Evolutionary conservation across 2,797 vertebrate genomes (phyloP).

Genomic region (Protonibea diacanthus): DNA sequence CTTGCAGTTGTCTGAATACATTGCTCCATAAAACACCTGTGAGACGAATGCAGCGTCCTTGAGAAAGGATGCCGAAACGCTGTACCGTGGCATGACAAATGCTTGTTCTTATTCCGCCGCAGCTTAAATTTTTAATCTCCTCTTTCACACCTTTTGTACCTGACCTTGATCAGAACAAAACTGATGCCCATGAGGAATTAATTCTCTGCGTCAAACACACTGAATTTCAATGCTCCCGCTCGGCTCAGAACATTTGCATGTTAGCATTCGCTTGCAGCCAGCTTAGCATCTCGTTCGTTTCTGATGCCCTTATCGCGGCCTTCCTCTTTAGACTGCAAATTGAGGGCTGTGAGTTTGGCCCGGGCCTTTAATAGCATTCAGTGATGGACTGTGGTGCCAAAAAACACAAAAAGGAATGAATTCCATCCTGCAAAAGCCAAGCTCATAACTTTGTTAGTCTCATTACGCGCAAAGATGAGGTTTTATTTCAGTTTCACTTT

Average conservation of each 20-base stretch:
- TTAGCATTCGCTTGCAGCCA: constrained; percentile 58
- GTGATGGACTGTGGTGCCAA: constrained; percentile 19
- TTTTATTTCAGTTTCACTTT: constrained; percentile 34
- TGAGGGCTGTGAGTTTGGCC: constrained; percentile 33
- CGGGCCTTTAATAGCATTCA: constrained; percentile 30
- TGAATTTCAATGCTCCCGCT: constrained; percentile 55
- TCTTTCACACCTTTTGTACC: constrained; percentile 53
- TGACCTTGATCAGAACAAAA: constrained; percentile 62
- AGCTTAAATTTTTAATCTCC: constrained; percentile 45
- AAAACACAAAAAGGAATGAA: constrained; percentile 31
- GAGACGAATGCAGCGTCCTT: constrained; percentile 9
- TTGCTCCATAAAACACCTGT: constrained; percentile 3
- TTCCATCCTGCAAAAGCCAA: constrained; percentile 19
- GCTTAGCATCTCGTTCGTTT: constrained; percentile 47
- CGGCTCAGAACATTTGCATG: constrained; percentile 57
- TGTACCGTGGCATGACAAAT: constrained; percentile 1
- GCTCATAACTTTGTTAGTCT: constrained; percentile 33
- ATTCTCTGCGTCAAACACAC: constrained; percentile 26
- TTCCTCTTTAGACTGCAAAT: constrained; percentile 48
- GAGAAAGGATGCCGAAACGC: constrained; percentile 1
- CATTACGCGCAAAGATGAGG: constrained; percentile 33
- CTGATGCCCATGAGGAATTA: constrained; percentile 35
- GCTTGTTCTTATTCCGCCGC: constrained; percentile 20
- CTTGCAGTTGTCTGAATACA: not conserved
- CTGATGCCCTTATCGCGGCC: constrained; percentile 43